Evolutionary conservation across 2,888 invertebrate genomes (phyloP).

Genomic region (Drosophila merina): DNA sequence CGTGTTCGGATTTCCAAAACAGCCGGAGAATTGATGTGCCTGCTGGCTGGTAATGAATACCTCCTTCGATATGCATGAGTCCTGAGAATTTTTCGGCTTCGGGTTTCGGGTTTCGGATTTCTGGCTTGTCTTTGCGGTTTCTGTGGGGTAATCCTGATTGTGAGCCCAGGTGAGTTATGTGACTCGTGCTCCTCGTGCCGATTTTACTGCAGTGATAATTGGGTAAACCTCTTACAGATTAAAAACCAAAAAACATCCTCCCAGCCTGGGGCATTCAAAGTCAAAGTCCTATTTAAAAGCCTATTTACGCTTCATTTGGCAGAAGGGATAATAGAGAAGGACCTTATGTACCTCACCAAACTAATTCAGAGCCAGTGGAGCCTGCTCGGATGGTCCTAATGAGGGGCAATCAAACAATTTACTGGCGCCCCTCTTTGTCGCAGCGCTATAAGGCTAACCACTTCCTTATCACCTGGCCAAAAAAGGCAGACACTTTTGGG

Average conservation of each 20-base stretch:
- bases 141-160: conserved; percentile 16
- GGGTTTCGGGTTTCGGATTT: background rate
- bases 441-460: conserved; percentile 48
- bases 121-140: conserved; percentile 17
- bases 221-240: conserved; percentile 4
- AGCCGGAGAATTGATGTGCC: conserved; percentile 66
- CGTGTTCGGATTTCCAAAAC: conserved; percentile 43
- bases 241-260: conserved; percentile 6
- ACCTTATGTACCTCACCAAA: background rate
- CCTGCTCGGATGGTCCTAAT: conserved; percentile 38
- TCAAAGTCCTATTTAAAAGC: background rate
- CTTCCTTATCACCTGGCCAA: conserved; percentile 44
- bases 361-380: background rate
- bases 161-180: conserved; percentile 18
- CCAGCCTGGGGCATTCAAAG: background rate
- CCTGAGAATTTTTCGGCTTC: conserved; percentile 36
- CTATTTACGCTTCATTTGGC: conserved; percentile 30
- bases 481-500: conserved; percentile 17
- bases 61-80: conserved; percentile 49
- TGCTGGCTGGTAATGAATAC: conserved; percentile 69
- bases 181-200: conserved; percentile 6
- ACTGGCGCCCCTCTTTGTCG: conserved; percentile 19
- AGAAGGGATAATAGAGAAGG: conserved; percentile 26
- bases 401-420: conserved; percentile 54
- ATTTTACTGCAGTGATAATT: conserved; percentile 29